phyloP scores from a whole-genome alignment of 1,140 invertebrate species.

The Heliconius melpomene region DNA sequence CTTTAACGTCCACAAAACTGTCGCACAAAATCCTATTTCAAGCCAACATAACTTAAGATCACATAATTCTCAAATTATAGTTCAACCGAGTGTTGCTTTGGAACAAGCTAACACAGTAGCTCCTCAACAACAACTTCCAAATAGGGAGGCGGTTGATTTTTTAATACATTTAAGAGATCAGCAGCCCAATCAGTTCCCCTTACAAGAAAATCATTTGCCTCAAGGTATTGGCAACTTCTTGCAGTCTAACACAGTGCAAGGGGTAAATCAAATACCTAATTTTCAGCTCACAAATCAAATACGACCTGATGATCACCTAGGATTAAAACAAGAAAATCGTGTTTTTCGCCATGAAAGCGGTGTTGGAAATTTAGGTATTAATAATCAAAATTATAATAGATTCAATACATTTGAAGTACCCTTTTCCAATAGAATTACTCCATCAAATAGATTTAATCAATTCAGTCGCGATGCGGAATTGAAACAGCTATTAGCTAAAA shows the following conservation, averaged over 20 bases:
- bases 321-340: slow-evolving; percentile 64
- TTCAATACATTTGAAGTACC: slow-evolving; percentile 64
- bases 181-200: slow-evolving; percentile 70
- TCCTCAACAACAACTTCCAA: slow-evolving; percentile 72
- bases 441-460: slow-evolving; percentile 55
- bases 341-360: slow-evolving; percentile 76
- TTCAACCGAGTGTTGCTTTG: slow-evolving; percentile 79
- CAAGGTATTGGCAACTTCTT: slow-evolving; percentile 72
- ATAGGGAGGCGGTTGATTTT: slow-evolving; percentile 78
- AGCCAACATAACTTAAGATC: slow-evolving; percentile 52
- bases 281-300: slow-evolving; percentile 55
- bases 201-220: slow-evolving; percentile 79
- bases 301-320: slow-evolving; percentile 48
- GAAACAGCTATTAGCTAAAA: slow-evolving; percentile 84
- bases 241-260: slow-evolving; percentile 56
- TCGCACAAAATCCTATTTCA: slow-evolving; percentile 59
- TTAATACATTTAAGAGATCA: slow-evolving; percentile 73
- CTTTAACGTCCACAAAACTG: slow-evolving; percentile 58
- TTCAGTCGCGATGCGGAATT: slow-evolving; percentile 82
- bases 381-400: slow-evolving; percentile 61
- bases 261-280: slow-evolving; percentile 55
- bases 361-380: slow-evolving; percentile 83
- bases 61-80: slow-evolving; percentile 68
- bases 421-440: slow-evolving; percentile 61
- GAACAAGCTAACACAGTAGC: slow-evolving; percentile 56